Percentiles rank a stretch among this genome's conserved stretches.
Evolutionary conservation across 2,113 vertebrate species (phyloP).

Genomic region (Suricata suricatta): DNA sequence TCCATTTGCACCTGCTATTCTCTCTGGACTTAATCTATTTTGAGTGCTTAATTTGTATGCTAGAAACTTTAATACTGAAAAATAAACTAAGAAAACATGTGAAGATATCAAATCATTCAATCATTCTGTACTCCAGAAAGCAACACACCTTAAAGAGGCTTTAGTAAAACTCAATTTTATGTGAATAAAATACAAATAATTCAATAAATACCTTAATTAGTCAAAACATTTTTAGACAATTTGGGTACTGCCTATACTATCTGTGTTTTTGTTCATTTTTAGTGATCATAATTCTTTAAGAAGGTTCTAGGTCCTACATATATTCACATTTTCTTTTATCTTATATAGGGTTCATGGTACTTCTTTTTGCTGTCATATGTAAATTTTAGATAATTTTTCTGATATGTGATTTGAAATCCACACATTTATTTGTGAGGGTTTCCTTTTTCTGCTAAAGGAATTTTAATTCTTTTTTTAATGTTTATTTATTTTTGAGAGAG

Average conservation of each 20-base stretch:
- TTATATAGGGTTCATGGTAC: background rate
- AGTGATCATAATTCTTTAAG: constrained; percentile 27
- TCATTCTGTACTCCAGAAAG: background rate
- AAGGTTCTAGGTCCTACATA: background rate
- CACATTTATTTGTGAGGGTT: background rate
- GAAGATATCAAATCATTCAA: background rate
- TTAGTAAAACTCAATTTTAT: background rate
- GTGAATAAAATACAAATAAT: background rate
- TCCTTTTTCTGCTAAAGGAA: background rate
- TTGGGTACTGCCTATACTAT: background rate
- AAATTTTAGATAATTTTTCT: constrained; percentile 56
- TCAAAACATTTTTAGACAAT: background rate
- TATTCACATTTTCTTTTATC: constrained; percentile 3
- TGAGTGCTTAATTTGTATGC: background rate
- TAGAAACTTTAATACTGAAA: background rate
- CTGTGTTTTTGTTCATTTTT: background rate
- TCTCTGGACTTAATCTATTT: background rate
- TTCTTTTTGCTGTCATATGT: constrained; percentile 17
- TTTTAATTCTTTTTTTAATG: background rate
- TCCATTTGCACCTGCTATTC: background rate
- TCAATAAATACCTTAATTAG: background rate
- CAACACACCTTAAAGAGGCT: background rate
- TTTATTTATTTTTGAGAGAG: no score
- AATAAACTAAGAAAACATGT: background rate
- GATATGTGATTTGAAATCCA: background rate